Evolutionary conservation across 2,113 vertebrate genomes (phyloP), one percentile per base, ranked within the genome.

Genomic region (Tonatia bakeri): DNA sequence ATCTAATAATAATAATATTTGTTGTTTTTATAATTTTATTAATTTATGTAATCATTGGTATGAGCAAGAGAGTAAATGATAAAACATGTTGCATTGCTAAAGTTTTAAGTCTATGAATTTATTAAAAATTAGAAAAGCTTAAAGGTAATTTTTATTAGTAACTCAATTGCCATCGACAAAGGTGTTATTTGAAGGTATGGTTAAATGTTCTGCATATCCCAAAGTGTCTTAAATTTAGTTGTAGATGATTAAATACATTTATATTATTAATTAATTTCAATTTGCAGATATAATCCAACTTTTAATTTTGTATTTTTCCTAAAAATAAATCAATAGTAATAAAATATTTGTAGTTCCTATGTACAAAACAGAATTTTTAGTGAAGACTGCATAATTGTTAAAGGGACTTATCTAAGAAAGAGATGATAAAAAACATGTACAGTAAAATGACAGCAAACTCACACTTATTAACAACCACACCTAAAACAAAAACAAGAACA

Each of bases 271-370:
- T 85, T 67, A 22, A 22, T 54, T 76, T 67, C 33, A 8, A 93
- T 40, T 80, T 84, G 5, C 10, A 40, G 36, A 10, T 69, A 95
- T 90, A 84, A 72, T 94, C 93, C n/a, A 76, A 65, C 69, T 76
- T 94, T 94, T 24, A 64, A 83, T 67, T 95, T 95, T 87, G 7
- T 73, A 77, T 70, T 73, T 65, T 85, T 79, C 72, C 43, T 12
- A 83, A 90, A 92, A 91, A 70, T 38, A 36, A 93, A 93, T 96
- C 43, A 88, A 11, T 56, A 69, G 87, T 93, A 93, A 36, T 93
- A 33, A 95, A 83, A 67, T 43, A 73, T 61, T 56, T 79, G 10
- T 84, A 76, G 40, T 69, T 87, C 13, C 73, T 76, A 84, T 69
- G 11, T 87, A 38, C 45, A 79, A 95, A 84, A 64, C 12, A 87